phyloP scores from a whole-genome alignment of 2,113 vertebrate genomes.

The Psilopogon haemacephalus region DNA sequence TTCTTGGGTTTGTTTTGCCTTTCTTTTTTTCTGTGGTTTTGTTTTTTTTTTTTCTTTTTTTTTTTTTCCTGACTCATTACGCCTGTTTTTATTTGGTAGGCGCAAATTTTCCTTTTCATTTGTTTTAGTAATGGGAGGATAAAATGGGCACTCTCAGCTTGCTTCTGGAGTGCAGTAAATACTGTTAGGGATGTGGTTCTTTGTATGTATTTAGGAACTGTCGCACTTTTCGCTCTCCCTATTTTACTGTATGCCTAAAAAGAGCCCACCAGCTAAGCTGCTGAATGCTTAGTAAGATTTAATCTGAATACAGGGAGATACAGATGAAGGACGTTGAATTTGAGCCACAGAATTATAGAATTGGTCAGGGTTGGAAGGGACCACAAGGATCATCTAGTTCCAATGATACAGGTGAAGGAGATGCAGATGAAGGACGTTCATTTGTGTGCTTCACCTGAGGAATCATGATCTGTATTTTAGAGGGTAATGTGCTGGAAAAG shows the following conservation, averaged over 20 bases:
- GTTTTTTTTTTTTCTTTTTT: too few relatives aligned
- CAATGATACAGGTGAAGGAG: too few relatives aligned
- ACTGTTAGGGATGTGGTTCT: neutral
- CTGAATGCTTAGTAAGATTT: neutral
- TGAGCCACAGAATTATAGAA: too few relatives aligned
- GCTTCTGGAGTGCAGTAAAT: neutral
- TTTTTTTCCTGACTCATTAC: neutral
- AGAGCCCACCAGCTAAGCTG: neutral
- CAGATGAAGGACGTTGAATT: neutral
- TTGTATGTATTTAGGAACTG: neutral
- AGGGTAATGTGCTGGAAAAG: neutral
- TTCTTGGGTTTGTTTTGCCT: too few relatives aligned
- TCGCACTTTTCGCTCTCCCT: neutral
- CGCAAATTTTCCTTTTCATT: neutral
- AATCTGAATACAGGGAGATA: neutral
- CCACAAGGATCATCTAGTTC: too few relatives aligned
- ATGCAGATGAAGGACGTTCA: neutral
- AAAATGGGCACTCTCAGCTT: constrained; percentile 14
- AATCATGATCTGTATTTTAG: neutral
- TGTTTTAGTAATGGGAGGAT: neutral
- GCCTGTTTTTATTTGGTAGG: constrained; percentile 34
- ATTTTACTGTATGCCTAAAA: neutral
- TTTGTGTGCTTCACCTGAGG: neutral
- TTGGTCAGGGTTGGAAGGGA: too few relatives aligned
- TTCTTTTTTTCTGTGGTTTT: neutral